Base-by-base conservation (phyloP, 1,140 invertebrate genomes). In the Conopomorpha cramerella region DNA sequence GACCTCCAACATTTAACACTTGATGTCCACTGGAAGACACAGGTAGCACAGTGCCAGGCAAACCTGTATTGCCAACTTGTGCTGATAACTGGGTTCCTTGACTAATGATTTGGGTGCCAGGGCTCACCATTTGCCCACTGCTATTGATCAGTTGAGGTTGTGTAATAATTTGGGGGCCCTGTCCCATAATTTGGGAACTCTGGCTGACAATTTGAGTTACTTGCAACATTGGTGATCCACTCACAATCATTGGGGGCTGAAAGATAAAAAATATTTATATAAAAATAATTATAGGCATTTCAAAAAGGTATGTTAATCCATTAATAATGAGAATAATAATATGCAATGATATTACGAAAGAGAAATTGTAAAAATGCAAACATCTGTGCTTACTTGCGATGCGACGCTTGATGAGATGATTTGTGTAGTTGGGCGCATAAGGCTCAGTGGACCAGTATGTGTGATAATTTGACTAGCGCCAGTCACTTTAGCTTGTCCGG, bases 241-340 rank as follows among this genome's bases (percentile, higher is more conserved):
- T 73, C 17, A 73, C 57, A 35, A 73, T 65, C 67, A 72, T 70
- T 38, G 68, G 65, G 14, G 60, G 60, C 63, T 70, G 54, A 40
- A 66, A 65, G n/a, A n/a, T n/a, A n/a, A n/a, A n/a, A n/a, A n/a
- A n/a, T n/a, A n/a, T n/a, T n/a, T n/a, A n/a, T n/a, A n/a, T n/a
- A n/a, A n/a, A n/a, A n/a, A n/a, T n/a, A n/a, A n/a, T n/a, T n/a
- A n/a, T n/a, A n/a, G n/a, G n/a, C n/a, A n/a, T n/a, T n/a, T n/a
- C n/a, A 6, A 38, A 34, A 43, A 43, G 32, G 15, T 17, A 12
- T 31, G 17, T 30, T 36, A 18, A 7, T 19, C 16, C 16, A 37
- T 28, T 13, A 32, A 25, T 11, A 7, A 15, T 26, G 8, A 32
- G n/a, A n/a, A n/a, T n/a, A n/a, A n/a, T n/a, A n/a, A n/a, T n/a